Conservation (phyloP, 2,113 vertebrate genomes). For the Cololabis saira region DNA sequence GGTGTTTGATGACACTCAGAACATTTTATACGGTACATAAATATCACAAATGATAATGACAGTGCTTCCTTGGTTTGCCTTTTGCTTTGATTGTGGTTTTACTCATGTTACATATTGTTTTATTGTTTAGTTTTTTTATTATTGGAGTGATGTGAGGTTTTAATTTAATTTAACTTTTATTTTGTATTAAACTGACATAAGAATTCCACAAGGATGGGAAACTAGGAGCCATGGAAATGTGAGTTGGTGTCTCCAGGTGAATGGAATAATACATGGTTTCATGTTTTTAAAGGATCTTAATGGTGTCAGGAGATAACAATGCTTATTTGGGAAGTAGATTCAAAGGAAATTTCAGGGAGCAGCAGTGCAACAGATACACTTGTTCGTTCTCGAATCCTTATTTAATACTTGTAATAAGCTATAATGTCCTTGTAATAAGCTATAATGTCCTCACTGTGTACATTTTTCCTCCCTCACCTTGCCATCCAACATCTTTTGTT, state of each 20-base stretch:
- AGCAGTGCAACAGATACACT: background rate
- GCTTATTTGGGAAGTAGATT: constrained; percentile 14
- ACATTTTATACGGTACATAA: background rate
- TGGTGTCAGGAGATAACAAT: constrained; percentile 26
- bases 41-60: background rate
- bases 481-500: background rate
- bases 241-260: constrained; percentile 56
- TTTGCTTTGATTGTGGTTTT: background rate
- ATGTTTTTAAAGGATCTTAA: constrained; percentile 27
- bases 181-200: constrained; percentile 47
- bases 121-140: too few relatives aligned
- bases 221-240: constrained; percentile 53
- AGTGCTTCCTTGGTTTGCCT: background rate
- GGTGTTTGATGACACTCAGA: background rate
- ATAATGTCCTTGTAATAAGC: too few relatives aligned
- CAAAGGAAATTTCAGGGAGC: too few relatives aligned
- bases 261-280: constrained; percentile 28
- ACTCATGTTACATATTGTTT: background rate
- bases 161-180: constrained; percentile 57
- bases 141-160: constrained; percentile 11
- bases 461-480: constrained; percentile 1
- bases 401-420: background rate
- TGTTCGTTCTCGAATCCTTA: background rate
- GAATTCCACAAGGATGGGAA: constrained; percentile 35
- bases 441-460: too few relatives aligned